These are phyloP conservation scores for Galleria mellonella DNA, from an alignment of 1,140 invertebrate species.

Conservation along the genomic window DNA sequence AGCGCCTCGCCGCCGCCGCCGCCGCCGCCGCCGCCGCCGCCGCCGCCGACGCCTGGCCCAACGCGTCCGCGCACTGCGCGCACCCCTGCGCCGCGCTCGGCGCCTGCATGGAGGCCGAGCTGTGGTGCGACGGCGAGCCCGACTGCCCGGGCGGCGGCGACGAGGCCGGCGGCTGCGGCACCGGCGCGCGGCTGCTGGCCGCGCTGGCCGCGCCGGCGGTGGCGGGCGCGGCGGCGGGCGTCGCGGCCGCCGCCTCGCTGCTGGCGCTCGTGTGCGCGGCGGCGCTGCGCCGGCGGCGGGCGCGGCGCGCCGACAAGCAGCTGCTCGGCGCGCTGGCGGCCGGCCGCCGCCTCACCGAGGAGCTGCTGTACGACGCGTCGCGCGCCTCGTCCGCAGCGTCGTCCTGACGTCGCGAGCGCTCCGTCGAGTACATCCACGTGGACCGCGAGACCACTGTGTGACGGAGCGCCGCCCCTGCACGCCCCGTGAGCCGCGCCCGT, in stretches of 20 bases:
- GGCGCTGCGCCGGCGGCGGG: constrained; percentile 56
- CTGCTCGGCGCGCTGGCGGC: constrained; percentile 74
- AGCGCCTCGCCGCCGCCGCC: not conserved
- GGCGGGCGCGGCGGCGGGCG: constrained; percentile 53
- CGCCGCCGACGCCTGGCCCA: constrained; percentile 31
- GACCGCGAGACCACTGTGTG: constrained; percentile 92
- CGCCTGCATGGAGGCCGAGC: constrained; percentile 46
- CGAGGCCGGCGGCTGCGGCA: constrained; percentile 51
- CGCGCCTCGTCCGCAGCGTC: constrained; percentile 71
- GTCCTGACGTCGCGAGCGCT: constrained; percentile 89
- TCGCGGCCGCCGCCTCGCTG: constrained; percentile 65
- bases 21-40: no score
- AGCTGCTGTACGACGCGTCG: constrained; percentile 76
- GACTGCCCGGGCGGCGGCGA: constrained; percentile 53
- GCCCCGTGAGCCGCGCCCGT: not conserved
- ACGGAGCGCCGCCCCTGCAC: constrained; percentile 49
- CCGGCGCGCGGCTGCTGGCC: constrained; percentile 35
- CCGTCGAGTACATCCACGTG: constrained; percentile 92
- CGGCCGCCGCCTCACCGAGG: constrained; percentile 74
- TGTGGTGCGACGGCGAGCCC: constrained; percentile 41
- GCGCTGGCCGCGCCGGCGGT: constrained; percentile 62
- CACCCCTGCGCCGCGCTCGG: constrained; percentile 39
- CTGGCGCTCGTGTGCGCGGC: constrained; percentile 32
- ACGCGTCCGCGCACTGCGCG: constrained; percentile 41
- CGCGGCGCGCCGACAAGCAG: constrained; percentile 45